These are phyloP conservation scores for Mus spretus DNA, from an alignment of 2,797 vertebrate species.

Conservation along the genomic window DNA sequence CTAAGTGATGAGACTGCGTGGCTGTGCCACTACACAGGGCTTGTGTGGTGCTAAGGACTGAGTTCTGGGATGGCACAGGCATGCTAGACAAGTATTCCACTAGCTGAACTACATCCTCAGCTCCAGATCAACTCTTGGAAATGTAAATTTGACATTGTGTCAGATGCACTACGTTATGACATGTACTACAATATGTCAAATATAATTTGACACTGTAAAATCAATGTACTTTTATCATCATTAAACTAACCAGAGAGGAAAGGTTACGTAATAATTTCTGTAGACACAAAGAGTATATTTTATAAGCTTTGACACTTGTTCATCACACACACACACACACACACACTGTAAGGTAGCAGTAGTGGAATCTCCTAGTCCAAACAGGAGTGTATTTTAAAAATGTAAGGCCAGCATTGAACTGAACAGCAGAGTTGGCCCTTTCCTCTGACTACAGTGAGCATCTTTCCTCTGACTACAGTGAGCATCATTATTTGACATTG, in stretches of 20 bases:
- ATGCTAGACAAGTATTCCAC: neutral
- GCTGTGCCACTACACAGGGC: neutral
- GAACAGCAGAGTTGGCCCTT: neutral
- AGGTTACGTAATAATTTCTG: neutral
- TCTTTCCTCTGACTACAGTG: neutral
- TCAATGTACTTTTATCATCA: neutral
- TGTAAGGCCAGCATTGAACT: neutral
- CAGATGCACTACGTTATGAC: neutral
- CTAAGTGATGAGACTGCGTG: neutral
- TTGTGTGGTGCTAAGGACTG: neutral
- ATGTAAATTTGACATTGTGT: constrained; percentile 21
- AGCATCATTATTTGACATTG: neutral
- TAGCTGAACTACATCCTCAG: neutral
- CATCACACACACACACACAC: neutral
- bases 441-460: neutral
- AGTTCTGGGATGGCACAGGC: neutral
- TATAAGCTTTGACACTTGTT: neutral
- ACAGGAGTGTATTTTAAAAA: neutral
- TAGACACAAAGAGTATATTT: constrained; percentile 7
- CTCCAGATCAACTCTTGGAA: neutral
- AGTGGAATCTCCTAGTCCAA: neutral
- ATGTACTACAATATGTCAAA: neutral
- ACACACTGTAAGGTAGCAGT: neutral
- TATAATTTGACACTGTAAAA: constrained; percentile 18
- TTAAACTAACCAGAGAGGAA: neutral